phyloP scores from a whole-genome alignment of 2,113 vertebrate species.

The Callospermophilus lateralis region DNA sequence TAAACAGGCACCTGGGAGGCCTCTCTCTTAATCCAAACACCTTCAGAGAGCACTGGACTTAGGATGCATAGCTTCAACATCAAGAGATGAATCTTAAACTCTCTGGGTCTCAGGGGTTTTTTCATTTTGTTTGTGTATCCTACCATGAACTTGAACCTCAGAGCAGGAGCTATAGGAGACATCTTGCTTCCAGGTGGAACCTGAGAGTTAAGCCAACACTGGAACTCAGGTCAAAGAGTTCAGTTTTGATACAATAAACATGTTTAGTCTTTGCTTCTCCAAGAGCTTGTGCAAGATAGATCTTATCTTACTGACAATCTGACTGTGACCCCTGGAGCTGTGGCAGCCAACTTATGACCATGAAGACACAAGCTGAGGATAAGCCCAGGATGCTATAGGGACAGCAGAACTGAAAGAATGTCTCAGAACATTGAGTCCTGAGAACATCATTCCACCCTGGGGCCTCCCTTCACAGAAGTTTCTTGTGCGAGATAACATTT shows the following conservation, averaged over 20 bases:
- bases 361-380: background rate
- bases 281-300: background rate
- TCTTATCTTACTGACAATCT: background rate
- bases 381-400: background rate
- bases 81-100: background rate
- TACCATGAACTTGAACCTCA: background rate
- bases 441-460: background rate
- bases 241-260: background rate
- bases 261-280: background rate
- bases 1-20: background rate
- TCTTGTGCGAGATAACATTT: background rate
- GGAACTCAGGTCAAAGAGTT: background rate
- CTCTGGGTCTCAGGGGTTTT: background rate
- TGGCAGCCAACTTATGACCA: background rate
- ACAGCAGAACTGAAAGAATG: background rate
- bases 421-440: background rate
- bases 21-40: background rate
- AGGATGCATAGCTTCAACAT: background rate
- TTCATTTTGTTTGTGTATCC: background rate
- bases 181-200: background rate
- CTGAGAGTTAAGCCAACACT: conserved; percentile 8
- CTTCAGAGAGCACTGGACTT: background rate
- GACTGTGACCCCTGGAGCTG: background rate
- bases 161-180: background rate
- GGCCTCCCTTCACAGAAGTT: background rate